phyloP scores from a whole-genome alignment of 1,140 invertebrate species.

The Drosophila biarmipes region DNA sequence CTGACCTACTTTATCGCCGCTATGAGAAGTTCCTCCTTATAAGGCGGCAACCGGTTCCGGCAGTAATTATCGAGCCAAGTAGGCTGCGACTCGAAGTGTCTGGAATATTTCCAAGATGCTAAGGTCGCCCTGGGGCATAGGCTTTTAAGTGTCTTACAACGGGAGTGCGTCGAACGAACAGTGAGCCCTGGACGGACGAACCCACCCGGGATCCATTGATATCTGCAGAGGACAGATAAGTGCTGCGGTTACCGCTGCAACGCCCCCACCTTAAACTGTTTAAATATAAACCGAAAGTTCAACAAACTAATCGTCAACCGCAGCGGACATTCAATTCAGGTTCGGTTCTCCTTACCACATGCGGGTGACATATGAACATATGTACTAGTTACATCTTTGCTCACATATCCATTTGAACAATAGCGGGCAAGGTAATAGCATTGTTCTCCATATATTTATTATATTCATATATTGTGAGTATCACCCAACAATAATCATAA shows the following conservation, averaged over 20 bases:
- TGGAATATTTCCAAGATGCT: constrained; percentile 25
- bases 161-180: constrained; percentile 5
- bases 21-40: constrained; percentile 41
- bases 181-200: not conserved
- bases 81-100: not conserved
- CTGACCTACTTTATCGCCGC: constrained; percentile 68
- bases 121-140: constrained; percentile 9
- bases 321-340: constrained; percentile 27
- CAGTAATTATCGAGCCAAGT: constrained; percentile 43
- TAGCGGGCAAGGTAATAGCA: not conserved
- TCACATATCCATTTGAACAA: constrained; percentile 4
- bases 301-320: constrained; percentile 50
- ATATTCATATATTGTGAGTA: too few relatives aligned
- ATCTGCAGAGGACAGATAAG: not conserved
- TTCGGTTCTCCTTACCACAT: constrained; percentile 27
- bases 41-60: constrained; percentile 55
- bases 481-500: too few relatives aligned
- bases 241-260: not conserved
- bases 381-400: too few relatives aligned
- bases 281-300: constrained; percentile 52
- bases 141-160: not conserved
- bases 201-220: not conserved
- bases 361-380: constrained; percentile 12
- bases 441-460: too few relatives aligned
- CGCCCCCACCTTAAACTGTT: constrained; percentile 24